Evolutionary conservation across 2,888 invertebrate species (phyloP), one percentile per base, ranked within the genome.

Genomic region (Omphaloscelis lunosa): DNA sequence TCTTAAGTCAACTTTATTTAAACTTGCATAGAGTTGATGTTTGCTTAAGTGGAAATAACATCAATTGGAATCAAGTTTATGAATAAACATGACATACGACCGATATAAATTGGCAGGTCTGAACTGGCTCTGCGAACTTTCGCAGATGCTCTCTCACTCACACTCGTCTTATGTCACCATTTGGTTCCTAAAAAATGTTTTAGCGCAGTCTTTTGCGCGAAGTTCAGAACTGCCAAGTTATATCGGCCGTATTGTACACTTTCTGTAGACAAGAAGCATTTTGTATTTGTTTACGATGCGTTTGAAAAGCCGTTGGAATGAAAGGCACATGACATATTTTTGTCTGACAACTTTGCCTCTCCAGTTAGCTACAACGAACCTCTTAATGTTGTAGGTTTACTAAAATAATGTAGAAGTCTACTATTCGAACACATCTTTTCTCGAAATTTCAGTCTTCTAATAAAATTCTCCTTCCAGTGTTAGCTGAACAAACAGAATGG

Each of bases 401-500:
- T n/a, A n/a, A n/a, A 56, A 58, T n/a, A 6, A 56, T n/a, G 0
- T n/a, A 56, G 53, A 56, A 0, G n/a, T n/a, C 12, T n/a, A 56
- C 12, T 56, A 56, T 27, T 6, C 56, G 56, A 56, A 58, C 56
- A 56, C 56, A 58, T 27, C 12, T 56, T n/a, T 8, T 2, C 58
- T 58, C 59, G 1, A 8, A 27, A 59, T 8, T 17, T 29, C 8
- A 29, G 8, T 1, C 8, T 3, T 59, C 27, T 29, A 59, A 68
- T 34, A 68, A 68, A 20, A 68, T 5, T 62, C 1, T 79, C n/a
- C n/a, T 96, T 95, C 8, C 95, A 98, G 98, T 98, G 67, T 94
- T 98, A 93, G 98, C 98, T 0, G 97, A 98, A 90, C 98, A 98
- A 94, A 97, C 97, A 0, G 98, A 98, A 61, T 98, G 98, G 97